Conservation (phyloP, 2,113 vertebrate genomes). For the Xiphophorus maculatus region DNA sequence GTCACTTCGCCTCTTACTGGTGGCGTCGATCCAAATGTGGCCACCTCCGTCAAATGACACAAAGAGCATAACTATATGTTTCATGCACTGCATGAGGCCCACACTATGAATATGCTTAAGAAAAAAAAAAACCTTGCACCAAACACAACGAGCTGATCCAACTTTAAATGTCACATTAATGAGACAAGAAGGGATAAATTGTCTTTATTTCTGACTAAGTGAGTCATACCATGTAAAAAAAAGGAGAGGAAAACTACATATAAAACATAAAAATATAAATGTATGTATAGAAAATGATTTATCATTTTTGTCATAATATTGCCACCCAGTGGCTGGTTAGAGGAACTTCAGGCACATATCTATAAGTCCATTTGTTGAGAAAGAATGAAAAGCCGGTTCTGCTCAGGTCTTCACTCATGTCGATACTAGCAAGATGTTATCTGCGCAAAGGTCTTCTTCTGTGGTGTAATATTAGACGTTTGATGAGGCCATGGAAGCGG, state of each 20-base stretch:
- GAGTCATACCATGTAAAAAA: conserved; percentile 74
- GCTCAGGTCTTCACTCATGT: conserved; percentile 13
- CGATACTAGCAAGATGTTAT: conserved; percentile 8
- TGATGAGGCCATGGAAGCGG: conserved; percentile 65
- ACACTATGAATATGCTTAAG: background rate
- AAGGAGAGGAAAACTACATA: conserved; percentile 74
- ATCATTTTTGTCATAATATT: conserved; percentile 65
- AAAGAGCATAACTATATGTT: conserved; percentile 28
- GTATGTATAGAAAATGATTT: conserved; percentile 66
- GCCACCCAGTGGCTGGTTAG: conserved; percentile 81
- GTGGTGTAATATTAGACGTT: conserved; percentile 67
- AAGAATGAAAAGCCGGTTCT: conserved; percentile 26
- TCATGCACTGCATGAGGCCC: background rate
- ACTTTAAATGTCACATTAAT: background rate
- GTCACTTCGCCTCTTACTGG: conserved; percentile 40
- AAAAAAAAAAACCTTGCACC: background rate
- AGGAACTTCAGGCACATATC: conserved; percentile 52
- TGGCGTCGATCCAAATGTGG: background rate
- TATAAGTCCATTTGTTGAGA: conserved; percentile 60
- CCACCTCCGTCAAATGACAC: conserved; percentile 46
- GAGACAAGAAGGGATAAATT: conserved; percentile 56
- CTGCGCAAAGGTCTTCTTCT: conserved; percentile 2
- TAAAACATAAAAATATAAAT: conserved; percentile 76
- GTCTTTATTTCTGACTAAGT: conserved; percentile 70
- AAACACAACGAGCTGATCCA: background rate